Conservation (phyloP, 2,113 vertebrate species). For the Trogon melanurus region DNA sequence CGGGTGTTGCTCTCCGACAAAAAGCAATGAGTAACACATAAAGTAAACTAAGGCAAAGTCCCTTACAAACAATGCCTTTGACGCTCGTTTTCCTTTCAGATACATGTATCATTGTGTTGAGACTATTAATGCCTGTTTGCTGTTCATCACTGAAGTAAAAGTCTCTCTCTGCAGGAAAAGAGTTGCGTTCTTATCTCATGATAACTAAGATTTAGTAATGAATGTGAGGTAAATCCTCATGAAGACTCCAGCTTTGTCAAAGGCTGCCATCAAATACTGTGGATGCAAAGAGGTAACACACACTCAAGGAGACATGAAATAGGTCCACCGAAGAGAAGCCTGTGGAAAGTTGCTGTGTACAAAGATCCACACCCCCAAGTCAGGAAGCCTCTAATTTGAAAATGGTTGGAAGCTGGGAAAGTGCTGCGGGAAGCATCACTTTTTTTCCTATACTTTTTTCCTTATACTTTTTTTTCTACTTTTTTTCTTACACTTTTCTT, state of each 20-base stretch:
- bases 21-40: neutral
- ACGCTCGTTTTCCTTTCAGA: neutral
- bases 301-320: neutral
- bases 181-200: neutral
- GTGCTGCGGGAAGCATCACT: neutral
- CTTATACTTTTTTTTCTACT: too few relatives aligned
- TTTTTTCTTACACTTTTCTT: neutral
- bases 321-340: neutral
- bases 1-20: neutral
- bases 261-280: fast-evolving
- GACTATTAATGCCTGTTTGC: neutral
- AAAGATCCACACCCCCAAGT: neutral
- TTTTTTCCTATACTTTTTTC: too few relatives aligned
- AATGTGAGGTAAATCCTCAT: neutral
- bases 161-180: neutral
- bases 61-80: neutral
- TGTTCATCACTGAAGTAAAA: neutral
- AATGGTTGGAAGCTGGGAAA: neutral
- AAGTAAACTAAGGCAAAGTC: neutral
- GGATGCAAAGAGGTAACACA: neutral
- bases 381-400: neutral
- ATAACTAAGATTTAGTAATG: neutral
- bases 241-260: neutral
- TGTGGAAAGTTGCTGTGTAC: neutral
- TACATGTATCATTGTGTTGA: neutral